phyloP scores from a whole-genome alignment of 2,888 invertebrate species.

The Lithophane leautieri region DNA sequence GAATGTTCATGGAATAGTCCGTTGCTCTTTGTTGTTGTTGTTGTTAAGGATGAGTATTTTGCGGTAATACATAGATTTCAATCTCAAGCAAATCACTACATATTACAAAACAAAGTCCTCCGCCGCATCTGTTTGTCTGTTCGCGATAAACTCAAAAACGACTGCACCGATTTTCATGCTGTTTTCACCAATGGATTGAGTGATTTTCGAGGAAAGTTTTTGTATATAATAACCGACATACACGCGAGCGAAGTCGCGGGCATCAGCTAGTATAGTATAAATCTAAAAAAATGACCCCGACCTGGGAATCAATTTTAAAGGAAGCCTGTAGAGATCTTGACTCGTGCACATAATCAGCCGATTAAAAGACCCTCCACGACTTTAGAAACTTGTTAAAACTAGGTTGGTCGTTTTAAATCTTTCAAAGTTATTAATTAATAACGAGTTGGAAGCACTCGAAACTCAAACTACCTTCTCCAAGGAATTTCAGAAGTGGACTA shows the following conservation, averaged over 20 bases:
- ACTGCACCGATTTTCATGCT: too few relatives aligned
- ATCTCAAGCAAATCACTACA: too few relatives aligned
- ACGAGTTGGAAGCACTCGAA: constrained; percentile 44
- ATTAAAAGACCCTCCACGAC: not conserved
- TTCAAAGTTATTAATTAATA: constrained; percentile 56
- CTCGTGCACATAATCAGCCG: constrained; percentile 3
- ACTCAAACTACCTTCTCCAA: constrained; percentile 39
- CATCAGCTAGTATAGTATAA: too few relatives aligned
- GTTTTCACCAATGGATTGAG: too few relatives aligned
- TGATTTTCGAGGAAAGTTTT: too few relatives aligned
- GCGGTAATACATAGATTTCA: not conserved
- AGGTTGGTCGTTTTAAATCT: constrained; percentile 46
- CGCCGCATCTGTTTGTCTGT: too few relatives aligned
- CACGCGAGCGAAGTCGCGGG: too few relatives aligned
- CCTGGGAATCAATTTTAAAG: not conserved
- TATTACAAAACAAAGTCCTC: too few relatives aligned
- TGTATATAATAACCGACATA: too few relatives aligned
- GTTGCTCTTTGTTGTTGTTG: constrained; percentile 16
- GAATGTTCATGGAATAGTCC: constrained; percentile 25
- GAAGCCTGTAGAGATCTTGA: not conserved
- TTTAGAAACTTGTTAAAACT: constrained; percentile 32
- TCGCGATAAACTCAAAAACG: too few relatives aligned
- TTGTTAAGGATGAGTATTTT: not conserved
- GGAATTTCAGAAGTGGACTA: constrained; percentile 44
- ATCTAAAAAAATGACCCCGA: too few relatives aligned